Percentiles rank a stretch among this genome's conserved stretches.
These are phyloP conservation scores for Wiebesia pumilae DNA, from an alignment of 1,140 invertebrate species.

Conservation along the genomic window DNA sequence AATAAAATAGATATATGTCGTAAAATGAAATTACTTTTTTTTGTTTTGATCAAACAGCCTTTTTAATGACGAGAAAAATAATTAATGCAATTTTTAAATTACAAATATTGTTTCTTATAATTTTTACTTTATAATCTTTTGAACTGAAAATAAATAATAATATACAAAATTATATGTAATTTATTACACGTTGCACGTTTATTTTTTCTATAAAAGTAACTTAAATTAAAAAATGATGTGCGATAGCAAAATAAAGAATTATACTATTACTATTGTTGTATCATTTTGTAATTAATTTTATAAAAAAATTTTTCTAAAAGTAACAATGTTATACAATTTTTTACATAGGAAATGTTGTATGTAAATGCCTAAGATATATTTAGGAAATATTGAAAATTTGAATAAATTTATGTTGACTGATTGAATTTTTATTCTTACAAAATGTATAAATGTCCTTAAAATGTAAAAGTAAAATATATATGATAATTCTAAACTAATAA, in stretches of 20 bases:
- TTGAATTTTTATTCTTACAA: conserved; percentile 33
- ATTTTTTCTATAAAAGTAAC: conserved; percentile 13
- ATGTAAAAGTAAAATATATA: conserved; percentile 38
- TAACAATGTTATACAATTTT: conserved; percentile 42
- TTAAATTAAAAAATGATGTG: not conserved
- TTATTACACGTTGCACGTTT: not conserved
- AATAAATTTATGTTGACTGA: conserved; percentile 8
- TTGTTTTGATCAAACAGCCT: not conserved
- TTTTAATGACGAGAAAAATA: not conserved
- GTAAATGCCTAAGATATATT: conserved; percentile 7
- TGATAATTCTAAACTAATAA: conserved; percentile 37
- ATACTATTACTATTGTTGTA: conserved; percentile 10
- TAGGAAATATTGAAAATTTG: conserved; percentile 3
- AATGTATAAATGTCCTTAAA: conserved; percentile 45
- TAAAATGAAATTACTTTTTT: no score
- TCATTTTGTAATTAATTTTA: conserved; percentile 34
- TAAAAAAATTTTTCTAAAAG: conserved; percentile 44
- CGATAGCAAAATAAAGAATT: not conserved
- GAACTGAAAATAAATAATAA: conserved; percentile 44
- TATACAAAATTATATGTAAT: conserved; percentile 38
- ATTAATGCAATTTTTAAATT: not conserved
- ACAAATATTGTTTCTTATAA: conserved; percentile 26
- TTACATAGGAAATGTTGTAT: conserved; percentile 36
- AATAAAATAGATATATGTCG: not conserved
- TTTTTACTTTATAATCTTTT: conserved; percentile 4